Evolutionary conservation across 1,140 invertebrate species (phyloP), one percentile per base, ranked within the genome.

Genomic region (Pollicipes pollicipes): DNA sequence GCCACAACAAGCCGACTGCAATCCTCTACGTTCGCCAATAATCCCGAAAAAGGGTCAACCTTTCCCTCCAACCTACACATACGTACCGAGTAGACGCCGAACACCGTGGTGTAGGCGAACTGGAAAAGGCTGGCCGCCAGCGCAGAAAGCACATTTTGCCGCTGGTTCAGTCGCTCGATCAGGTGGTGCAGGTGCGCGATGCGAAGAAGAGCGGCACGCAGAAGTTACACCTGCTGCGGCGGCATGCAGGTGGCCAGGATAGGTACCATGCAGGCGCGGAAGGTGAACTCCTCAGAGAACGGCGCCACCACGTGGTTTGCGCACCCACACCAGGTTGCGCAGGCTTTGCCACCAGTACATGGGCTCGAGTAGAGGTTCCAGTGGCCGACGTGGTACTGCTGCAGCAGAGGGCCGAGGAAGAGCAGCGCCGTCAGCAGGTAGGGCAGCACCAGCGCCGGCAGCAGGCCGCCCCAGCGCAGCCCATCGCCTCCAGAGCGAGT

Each of bases 281-380:
- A 95, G 6, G 92, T 92, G 82, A 94, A 94, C 79, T 97, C 95
- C 82, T 97, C 95, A 72, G 92, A 92, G 32, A 97, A 78, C 21
- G 94, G 95, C 21, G 93, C 94, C 74, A 96, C 89, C 45, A 97
- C 79, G 78, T 92, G 88, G 78, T 93, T 95, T n/a, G 74, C 93
- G 84, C 75, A 93, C 83, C 91, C 91, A 95, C 28, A 90, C 85
- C 69, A 92, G 82, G 77, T 90, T 89, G 75, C 84, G 83, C 70
- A 87, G 80, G 73, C 84, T 88, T 68, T 83, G 83, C 28, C 85
- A 77, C 90, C 90, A 93, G 77, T 88, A 88, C 72, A 85, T 83
- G 4, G 86, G 84, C 76, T 91, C 90, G 3, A 66, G 28, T 66
- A 66, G 27, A 66, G 3, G n/a, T 66, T 28, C 66, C 70, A 30